Evolutionary conservation across 2,797 vertebrate species (phyloP), one percentile per base, ranked within the genome.

Genomic region (Mormyrops boulengeri): DNA sequence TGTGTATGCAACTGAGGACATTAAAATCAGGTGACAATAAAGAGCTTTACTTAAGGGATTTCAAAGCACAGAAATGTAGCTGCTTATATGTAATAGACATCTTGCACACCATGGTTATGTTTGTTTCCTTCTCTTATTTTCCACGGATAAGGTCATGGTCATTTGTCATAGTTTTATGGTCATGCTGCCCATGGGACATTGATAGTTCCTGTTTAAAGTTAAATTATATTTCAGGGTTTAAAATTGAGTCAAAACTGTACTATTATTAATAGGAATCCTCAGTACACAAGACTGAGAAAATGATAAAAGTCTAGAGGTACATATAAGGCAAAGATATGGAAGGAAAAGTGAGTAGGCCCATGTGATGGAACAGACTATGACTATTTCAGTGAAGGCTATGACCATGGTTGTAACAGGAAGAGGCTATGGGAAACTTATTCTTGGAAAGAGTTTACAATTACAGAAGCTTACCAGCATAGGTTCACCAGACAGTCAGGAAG

Each of bases 401-500:
- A 22, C 82, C 22, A 26, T 85, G 38, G 9, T 30, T 85, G 82
- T 85, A 52, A 85, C 47, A 85, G 82, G n/a, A 49, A 22, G 9
- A 52, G 44, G 22, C 47, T 26, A 26, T 52, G 44, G n/a, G 82
- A 60, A 22, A 17, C 69, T 4, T 88, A 14, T 88, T 87, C 86
- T 53, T 62, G 17, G 86, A 82, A 88, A 52, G 19, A 44, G 47
- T 82, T 49, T 82, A 90, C 53, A 66, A 53, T 55, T 57, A 26
- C 41, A 52, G 22, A 50, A 19, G 22, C 30, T 41, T 17, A 88
- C 84, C 69, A 66, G 60, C 55, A 41, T 49, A 49, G 66, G 49
- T 85, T 26, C 90, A 88, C 92, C 47, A 11, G 62, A 88, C 69
- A 91, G 90, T 88, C 92, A 91, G 91, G 90, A 91, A 92, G 82